These are phyloP conservation scores for Abscondita cerata DNA, from an alignment of 2,888 invertebrate species.

Conservation along the genomic window DNA sequence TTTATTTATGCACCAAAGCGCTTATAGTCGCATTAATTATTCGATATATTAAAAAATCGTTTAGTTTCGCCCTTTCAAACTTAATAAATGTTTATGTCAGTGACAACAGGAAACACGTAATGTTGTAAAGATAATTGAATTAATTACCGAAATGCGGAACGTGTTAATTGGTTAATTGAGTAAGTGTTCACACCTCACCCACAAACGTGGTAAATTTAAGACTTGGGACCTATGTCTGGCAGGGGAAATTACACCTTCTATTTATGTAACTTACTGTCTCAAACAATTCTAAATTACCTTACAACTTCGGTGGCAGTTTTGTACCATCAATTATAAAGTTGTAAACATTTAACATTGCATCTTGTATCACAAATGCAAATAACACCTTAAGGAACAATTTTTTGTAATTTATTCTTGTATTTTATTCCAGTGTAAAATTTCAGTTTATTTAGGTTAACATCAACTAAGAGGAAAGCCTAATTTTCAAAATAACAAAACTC, in stretches of 20 bases:
- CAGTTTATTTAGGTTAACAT: no score
- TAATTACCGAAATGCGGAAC: slow-evolving; percentile 32
- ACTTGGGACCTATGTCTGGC: slow-evolving; percentile 22
- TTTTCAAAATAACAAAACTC: no score
- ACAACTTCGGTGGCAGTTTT: slow-evolving; percentile 2
- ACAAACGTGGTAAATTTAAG: slow-evolving; percentile 30
- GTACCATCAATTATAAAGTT: slow-evolving; percentile 3
- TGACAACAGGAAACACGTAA: slow-evolving; percentile 33
- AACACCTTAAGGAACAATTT: no score
- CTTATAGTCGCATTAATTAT: neutral
- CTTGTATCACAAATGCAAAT: no score
- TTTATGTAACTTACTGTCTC: slow-evolving; percentile 14
- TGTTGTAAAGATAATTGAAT: slow-evolving; percentile 30
- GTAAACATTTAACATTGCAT: neutral
- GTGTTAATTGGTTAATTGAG: slow-evolving; percentile 33
- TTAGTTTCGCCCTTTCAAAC: slow-evolving; percentile 4
- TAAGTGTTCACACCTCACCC: slow-evolving; percentile 31
- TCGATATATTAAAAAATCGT: slow-evolving; percentile 1
- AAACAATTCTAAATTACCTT: slow-evolving; percentile 5
- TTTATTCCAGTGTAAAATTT: no score
- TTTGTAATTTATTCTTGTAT: no score
- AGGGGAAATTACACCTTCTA: slow-evolving; percentile 19
- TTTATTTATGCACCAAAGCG: neutral
- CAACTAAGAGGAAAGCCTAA: no score
- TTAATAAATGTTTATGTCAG: slow-evolving; percentile 28